Base-by-base conservation (phyloP, 2,113 vertebrate genomes). In the Okapia johnstoni region DNA sequence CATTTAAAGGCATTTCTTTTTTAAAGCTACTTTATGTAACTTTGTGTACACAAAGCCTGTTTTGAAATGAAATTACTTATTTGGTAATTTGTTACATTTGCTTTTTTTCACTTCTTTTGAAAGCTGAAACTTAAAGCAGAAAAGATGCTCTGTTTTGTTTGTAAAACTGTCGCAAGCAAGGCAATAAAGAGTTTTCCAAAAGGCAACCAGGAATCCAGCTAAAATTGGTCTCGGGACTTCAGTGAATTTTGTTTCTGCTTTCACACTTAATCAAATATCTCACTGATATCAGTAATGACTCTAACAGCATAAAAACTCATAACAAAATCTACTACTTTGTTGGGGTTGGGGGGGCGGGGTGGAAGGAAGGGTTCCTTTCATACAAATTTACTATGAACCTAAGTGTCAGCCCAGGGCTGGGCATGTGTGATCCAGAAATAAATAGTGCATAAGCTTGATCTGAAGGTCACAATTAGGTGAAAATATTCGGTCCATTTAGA, bases 11-110 rank as follows among this genome's bases (percentile, higher is more conserved):
- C 9, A 19, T 80, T 70, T 63, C 46, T 61, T 85, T 48, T 4
- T 85, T 58, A 83, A 16, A 54, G 57, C 14, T 52, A 43, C 43
- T 50, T 60, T 46, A 43, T 86, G 36, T 88, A 77, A 96, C 33
- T 36, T 92, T 92, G 30, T 57, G 23, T 61, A 92, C 85, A 60
- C 60, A 86, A 70, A 60, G 15, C 28, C 19, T 79, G 30, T 80
- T 85, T 81, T 33, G 57, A 86, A 96, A 55, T 86, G 33, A 93
- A 96, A 92, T 52, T 43, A 88, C 86, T 79, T 89, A 85, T 76
- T 93, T 94, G 95, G 58, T 94, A 57, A 73, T 84, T 90, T 81
- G 10, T n/a, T 61, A 8, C 21, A 25, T 76, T 97, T 95, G 50
- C 16, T 63, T 61, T 80, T 61, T 92, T 94, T 57, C n/a, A 55